Base-by-base conservation (phyloP, 2,113 vertebrate species). In the Taurulus bubalis region DNA sequence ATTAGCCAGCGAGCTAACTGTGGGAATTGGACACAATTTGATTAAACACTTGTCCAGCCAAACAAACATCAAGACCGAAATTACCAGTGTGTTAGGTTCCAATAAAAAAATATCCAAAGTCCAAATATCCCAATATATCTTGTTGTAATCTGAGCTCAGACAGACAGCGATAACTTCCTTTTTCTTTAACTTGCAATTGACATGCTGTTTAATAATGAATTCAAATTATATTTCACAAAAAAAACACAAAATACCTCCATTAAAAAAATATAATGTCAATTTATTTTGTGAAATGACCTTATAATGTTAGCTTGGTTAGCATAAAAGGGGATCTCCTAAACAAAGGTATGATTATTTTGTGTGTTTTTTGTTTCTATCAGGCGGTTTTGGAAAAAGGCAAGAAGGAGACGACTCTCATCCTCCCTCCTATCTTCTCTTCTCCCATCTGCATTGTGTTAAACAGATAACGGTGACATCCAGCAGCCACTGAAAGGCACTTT, bases 371-470 rank as follows among this genome's bases (percentile, higher is more conserved):
- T 34, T 71, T 45, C 3, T 74, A 8, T 64, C 7, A 2, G 0
- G 3, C 42, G 32, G 42, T 24, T 71, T 76, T 60, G 12, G 36
- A 75, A 49, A 14, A 45, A 79, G 38, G 56, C 16, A 1, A 28
- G 16, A 10, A 63, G 47, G 38, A 75, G 45, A 69, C 77, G 51
- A 28, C 66, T 51, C 60, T 72, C n/a, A 7, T 11, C n/a, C 51
- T 65, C 40, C 45, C 32, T 72, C 32, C 12, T 7, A 34, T 38
- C 28, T 30, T 60, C 51, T 47, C 77, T 64, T n/a, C 42, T 55
- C 36, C n/a, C 26, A 65, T 87, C 87, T 91, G 86, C 80, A 79
- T 68, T 69, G 70, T 77, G 49, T 86, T 80, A 84, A 80, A 75
- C 76, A 47, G 24, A 80, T 86, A 82, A 72, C 8, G 32, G 24